These are phyloP conservation scores for Cyanistes caeruleus DNA, from an alignment of 2,113 vertebrate genomes.

Conservation along the genomic window DNA sequence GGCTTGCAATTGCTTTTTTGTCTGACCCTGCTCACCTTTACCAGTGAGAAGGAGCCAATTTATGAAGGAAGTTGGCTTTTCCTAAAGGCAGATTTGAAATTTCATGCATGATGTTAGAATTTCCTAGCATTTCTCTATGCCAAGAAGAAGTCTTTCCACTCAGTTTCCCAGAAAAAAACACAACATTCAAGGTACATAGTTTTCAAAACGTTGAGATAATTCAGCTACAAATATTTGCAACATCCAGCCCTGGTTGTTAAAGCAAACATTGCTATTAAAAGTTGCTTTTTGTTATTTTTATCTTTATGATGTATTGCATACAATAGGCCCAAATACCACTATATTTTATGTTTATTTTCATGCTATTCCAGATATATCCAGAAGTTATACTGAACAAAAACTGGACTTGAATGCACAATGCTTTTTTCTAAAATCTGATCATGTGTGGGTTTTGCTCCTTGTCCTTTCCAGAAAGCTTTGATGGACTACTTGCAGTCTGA, in stretches of 20 bases:
- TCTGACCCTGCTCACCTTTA: conserved; percentile 26
- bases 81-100: conserved; percentile 44
- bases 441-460: neutral
- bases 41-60: conserved; percentile 2
- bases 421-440: neutral
- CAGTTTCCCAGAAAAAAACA: conserved; percentile 28
- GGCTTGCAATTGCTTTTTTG: neutral
- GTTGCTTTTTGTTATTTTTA: neutral
- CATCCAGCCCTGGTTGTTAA: neutral
- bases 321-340: neutral
- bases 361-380: neutral
- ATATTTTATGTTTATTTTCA: neutral
- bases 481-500: neutral
- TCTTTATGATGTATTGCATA: neutral
- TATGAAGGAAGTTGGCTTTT: conserved; percentile 41
- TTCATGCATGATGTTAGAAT: conserved; percentile 50
- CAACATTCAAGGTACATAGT: neutral
- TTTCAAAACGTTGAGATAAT: conserved; percentile 32
- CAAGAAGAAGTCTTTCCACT: conserved; percentile 32
- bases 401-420: neutral
- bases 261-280: neutral
- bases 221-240: conserved; percentile 29
- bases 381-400: neutral
- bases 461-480: neutral
- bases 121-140: conserved; percentile 30